Conservation (phyloP, 2,888 invertebrate species). For the Orchesellides sinensis region DNA sequence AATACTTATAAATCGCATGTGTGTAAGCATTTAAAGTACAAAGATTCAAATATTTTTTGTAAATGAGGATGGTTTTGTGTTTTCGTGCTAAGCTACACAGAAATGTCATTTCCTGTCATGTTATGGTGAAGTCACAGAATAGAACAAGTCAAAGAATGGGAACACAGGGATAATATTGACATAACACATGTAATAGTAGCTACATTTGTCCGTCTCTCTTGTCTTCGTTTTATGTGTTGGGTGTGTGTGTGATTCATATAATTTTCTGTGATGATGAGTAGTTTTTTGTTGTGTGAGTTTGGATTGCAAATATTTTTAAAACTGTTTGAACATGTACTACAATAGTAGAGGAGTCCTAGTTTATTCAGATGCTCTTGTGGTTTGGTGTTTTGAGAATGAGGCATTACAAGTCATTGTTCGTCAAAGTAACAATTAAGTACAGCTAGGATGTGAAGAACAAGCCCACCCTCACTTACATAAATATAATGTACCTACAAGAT, state of each 20-base stretch:
- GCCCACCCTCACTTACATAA: slow-evolving; percentile 20
- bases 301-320: neutral
- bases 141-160: neutral
- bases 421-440: slow-evolving; percentile 33
- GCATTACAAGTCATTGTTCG: no score
- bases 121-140: neutral
- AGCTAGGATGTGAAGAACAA: slow-evolving; percentile 22
- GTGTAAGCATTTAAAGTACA: no score
- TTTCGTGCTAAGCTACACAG: neutral
- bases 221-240: neutral
- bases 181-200: neutral
- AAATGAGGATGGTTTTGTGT: neutral
- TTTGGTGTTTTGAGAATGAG: no score
- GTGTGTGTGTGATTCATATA: neutral
- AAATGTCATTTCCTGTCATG: slow-evolving; percentile 7
- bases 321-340: neutral
- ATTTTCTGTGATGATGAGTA: neutral
- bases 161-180: neutral
- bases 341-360: neutral
- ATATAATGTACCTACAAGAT: slow-evolving; percentile 11
- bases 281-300: neutral
- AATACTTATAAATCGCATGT: neutral
- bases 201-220: neutral
- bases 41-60: no score
- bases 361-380: neutral